Base-by-base conservation (phyloP, 2,888 invertebrate species). In the Pyrochroa serraticornis region DNA sequence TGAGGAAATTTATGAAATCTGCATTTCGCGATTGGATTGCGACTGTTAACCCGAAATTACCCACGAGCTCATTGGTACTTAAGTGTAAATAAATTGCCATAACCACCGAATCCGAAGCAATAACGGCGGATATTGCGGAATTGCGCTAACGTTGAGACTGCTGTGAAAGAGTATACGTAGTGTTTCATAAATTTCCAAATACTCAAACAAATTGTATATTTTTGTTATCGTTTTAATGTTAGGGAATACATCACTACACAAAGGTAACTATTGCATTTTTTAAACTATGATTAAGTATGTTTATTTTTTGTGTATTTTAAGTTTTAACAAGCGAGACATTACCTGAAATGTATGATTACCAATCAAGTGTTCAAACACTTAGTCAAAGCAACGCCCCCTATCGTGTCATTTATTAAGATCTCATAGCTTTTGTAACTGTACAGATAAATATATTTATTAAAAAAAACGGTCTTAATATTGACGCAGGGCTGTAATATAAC, bases 401-500 rank as follows among this genome's bases (percentile, higher is more conserved):
- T 35, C 41, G 32, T 38, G 47, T 48, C 47, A 54, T 35, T 22
- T 43, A 49, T 52, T 47, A 58, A 56, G 48, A 61, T 56, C 55
- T 44, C 52, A 47, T 44, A 44, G 41, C 44, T 42, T 56, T 63
- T 56, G 62, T 63, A 60, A 68, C 64, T 75, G 75, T 75, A 76
- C 73, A 76, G 73, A 73, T 70, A 69, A 50, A 66, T 72, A 72
- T 76, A 71, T 75, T 72, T 74, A 72, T 71, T 70, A 64, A 64
- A 47, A 58, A 46, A 44, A 52, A 48, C 14, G 54, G 36, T 58
- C 47, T 60, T 64, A 57, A 62, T 54, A 50, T 8, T 59, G 45
- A 60, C 62, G 46, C 55, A 52, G 70, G 70, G 68, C 66, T 78
- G 78, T 78, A 77, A 73, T 74, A 78, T 78, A 78, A 78, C 78